phyloP scores from a whole-genome alignment of 2,888 invertebrate genomes.

The Ormyrus nitidulus region DNA sequence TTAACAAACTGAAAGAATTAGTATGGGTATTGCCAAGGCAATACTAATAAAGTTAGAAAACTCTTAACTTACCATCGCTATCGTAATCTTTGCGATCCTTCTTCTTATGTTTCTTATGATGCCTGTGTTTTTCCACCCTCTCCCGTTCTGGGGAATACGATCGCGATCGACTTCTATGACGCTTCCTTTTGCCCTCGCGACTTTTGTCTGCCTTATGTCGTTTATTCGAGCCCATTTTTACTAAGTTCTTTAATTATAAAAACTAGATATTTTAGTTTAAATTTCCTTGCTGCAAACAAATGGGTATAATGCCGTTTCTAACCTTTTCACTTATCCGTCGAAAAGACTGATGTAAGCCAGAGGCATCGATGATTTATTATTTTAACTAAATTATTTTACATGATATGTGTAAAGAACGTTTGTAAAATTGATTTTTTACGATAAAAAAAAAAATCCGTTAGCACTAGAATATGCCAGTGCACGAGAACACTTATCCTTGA shows the following conservation, averaged over 20 bases:
- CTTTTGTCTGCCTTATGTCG: conserved; percentile 81
- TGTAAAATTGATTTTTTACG: no score
- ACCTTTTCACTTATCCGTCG: no score
- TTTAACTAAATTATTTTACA: no score
- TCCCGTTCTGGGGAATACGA: conserved; percentile 74
- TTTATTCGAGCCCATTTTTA: conserved; percentile 82
- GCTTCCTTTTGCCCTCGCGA: conserved; percentile 81
- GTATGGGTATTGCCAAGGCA: conserved; percentile 18
- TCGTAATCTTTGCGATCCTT: conserved; percentile 74
- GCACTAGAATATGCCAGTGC: no score
- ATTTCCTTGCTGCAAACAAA: background rate
- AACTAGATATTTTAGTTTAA: background rate
- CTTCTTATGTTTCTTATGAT: conserved; percentile 73
- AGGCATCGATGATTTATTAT: no score
- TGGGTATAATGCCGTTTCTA: no score
- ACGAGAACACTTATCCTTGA: no score
- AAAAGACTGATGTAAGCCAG: no score
- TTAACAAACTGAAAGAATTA: conserved; percentile 55
- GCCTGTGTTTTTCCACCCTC: conserved; percentile 72
- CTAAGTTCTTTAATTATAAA: background rate
- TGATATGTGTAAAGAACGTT: no score
- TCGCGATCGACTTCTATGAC: conserved; percentile 80
- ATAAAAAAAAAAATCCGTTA: no score
- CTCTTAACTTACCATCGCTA: conserved; percentile 71
- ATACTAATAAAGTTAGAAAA: background rate